Base-by-base conservation (phyloP, 2,888 invertebrate species). In the Pterobdella sp. region DNA sequence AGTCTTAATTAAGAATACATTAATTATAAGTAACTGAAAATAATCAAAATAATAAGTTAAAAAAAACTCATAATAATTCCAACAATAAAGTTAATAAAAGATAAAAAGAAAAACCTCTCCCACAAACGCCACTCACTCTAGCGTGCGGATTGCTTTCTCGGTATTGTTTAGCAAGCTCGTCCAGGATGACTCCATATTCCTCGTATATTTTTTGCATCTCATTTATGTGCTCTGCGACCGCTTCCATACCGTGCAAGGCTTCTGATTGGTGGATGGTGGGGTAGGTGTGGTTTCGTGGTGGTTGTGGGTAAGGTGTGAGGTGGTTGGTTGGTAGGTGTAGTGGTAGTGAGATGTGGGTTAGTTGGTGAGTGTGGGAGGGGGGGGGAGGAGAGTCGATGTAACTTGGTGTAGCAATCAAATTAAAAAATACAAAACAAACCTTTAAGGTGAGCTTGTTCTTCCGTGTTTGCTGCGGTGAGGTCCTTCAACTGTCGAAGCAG, bases 201-300 rank as follows among this genome's bases (percentile, higher is more conserved):
- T 97, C 96, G 85, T 96, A 95, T 82, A 96, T 95, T 87, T 96
- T 90, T 88, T 96, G 96, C 95, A 96, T 96, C 87, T 96, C 95
- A 86, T 96, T 97, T 81, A 97, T 96, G 86, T 97, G 96, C 86
- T 96, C 95, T 66, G 96, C 96, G 79, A 96, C 96, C 85, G 94
- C 93, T 84, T 96, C 95, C 95, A 96, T 96, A 79, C 82, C 94
- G 84, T 94, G 93, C 73, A 94, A 87, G 78, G 94, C 93, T 88
- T 94, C 94, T 93, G 88, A 77, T n/a, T n/a, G n/a, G n/a, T n/a
- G n/a, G n/a, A n/a, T n/a, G n/a, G n/a, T n/a, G n/a, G n/a, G n/a
- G n/a, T n/a, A n/a, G n/a, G n/a, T n/a, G n/a, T n/a, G n/a, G 60
- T 22, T 14, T 7, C 49, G 49, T 42, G 7, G 10, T 14, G 7